Percentiles rank a stretch among this genome's conserved stretches.
Conservation (phyloP, 2,113 vertebrate genomes). For the Myanophis thanlyinensis region DNA sequence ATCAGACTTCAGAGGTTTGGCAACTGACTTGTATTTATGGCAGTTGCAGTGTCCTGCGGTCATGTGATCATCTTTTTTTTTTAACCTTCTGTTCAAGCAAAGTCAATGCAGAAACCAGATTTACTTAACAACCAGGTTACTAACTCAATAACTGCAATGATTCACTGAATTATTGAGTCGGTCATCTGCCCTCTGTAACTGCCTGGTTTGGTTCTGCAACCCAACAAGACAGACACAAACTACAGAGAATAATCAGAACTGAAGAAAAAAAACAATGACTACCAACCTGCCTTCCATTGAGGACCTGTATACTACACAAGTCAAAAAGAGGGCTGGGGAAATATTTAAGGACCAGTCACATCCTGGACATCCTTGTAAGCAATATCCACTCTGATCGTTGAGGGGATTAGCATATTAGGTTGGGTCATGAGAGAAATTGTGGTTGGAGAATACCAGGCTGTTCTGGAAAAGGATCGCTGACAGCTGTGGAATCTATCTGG, state of each 20-base stretch:
- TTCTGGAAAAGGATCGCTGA: background rate
- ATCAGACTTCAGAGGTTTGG: background rate
- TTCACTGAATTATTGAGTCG: too few species aligned
- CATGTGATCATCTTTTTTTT: background rate
- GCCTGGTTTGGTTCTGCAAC: too few species aligned
- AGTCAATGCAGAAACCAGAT: background rate
- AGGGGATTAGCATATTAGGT: background rate
- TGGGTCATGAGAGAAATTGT: background rate
- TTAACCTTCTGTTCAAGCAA: background rate
- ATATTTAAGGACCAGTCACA: too few species aligned
- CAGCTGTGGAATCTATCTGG: background rate
- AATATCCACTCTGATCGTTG: background rate
- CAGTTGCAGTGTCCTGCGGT: background rate
- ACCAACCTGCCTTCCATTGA: too few species aligned
- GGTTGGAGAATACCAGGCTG: background rate
- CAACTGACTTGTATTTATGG: background rate
- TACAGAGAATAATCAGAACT: too few species aligned
- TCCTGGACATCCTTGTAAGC: too few species aligned
- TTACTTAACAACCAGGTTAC: background rate
- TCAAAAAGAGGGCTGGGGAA: too few species aligned
- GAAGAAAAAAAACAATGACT: too few species aligned
- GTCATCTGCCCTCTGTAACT: too few species aligned
- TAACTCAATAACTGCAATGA: too few species aligned
- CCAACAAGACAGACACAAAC: too few species aligned
- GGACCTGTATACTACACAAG: too few species aligned